These are phyloP conservation scores for Hecatera dysodea DNA, from an alignment of 2,888 invertebrate genomes.

Conservation along the genomic window DNA sequence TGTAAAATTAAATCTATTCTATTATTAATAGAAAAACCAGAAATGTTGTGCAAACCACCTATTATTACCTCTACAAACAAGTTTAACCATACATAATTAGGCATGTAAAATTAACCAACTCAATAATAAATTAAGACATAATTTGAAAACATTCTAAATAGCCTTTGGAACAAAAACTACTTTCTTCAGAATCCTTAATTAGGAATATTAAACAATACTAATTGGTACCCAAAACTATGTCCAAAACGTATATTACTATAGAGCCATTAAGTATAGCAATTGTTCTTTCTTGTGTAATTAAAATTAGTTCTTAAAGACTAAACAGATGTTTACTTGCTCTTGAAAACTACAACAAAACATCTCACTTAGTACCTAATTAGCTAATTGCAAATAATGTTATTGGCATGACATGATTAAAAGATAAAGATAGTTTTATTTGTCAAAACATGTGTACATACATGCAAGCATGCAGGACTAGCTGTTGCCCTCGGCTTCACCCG, in stretches of 20 bases:
- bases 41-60: not conserved
- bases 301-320: not conserved
- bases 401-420: no score
- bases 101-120: not conserved
- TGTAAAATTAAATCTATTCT: no score
- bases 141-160: not conserved
- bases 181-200: slow-evolving; percentile 7
- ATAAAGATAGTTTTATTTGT: no score
- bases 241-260: not conserved
- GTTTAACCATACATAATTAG: not conserved
- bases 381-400: no score
- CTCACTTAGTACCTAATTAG: not conserved
- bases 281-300: not conserved
- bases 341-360: slow-evolving; percentile 2
- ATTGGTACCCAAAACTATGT: not conserved
- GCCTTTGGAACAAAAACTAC: not conserved
- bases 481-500: no score
- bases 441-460: no score
- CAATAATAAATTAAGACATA: not conserved
- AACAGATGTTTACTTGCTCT: not conserved
- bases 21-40: not conserved
- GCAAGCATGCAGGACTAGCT: no score
- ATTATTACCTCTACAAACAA: not conserved
- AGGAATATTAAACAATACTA: not conserved
- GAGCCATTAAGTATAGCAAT: no score